Evolutionary conservation across 2,888 invertebrate genomes (phyloP), one percentile per base, ranked within the genome.

Genomic region (Pharmacophagus antenor): DNA sequence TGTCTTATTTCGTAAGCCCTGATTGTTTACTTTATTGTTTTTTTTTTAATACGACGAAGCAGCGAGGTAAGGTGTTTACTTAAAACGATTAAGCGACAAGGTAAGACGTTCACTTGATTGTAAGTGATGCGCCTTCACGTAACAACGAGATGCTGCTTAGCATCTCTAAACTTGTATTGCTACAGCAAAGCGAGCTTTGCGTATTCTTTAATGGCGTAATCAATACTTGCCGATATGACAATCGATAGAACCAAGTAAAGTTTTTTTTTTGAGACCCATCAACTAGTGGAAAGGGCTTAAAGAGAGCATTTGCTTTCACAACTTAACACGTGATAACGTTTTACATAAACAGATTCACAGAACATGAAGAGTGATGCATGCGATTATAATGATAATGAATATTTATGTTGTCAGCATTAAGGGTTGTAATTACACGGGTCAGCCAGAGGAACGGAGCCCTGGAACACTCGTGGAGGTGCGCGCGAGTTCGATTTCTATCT

Each of bases 371-470:
- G 12, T 27, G 27, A 31, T 55, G 31, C n/a, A 6, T 55, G 27
- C 41, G 18, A 49, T 50, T 57, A 97, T 54, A 97, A 96, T 85
- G 97, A 97, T 81, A 83, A 84, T 85, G 81, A 85, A 84, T 84
- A 84, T 86, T 85, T 83, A 84, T 77, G 81, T 84, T 79, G 80
- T 80, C 77, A 74, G 74, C 74, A 72, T 75, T 74, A 72, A 79
- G 80, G 73, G 69, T 74, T 73, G 72, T 78, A 79, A 85, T 86
- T 84, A 82, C 65, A 60, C 69, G 64, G 72, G 72, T 70, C 72
- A 70, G 72, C 66, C 68, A 72, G 66, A 71, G 73, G 70, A 73
- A 72, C 72, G 64, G 63, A 61, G 59, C 56, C 25, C 57, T 63
- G 62, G 60, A n/a, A n/a, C n/a, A n/a, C n/a, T 65, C 64, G 65